phyloP scores from a whole-genome alignment of 2,113 vertebrate genomes.

The Pomatostomus ruficeps region DNA sequence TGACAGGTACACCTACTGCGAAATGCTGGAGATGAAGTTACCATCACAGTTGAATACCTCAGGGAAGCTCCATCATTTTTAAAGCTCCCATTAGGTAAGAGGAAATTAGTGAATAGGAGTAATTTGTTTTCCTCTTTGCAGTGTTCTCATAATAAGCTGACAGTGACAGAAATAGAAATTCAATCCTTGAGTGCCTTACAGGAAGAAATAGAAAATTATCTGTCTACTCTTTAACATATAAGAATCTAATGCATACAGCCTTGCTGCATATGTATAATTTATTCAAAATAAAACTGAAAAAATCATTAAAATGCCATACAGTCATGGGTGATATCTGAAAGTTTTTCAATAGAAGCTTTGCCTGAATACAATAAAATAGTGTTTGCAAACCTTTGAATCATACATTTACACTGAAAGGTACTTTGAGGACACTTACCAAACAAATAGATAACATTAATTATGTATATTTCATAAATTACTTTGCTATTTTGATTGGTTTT shows the following conservation, averaged over 20 bases:
- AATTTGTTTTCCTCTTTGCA: not conserved
- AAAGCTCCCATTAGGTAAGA: constrained; percentile 91
- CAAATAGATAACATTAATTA: not conserved
- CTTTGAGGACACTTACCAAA: not conserved
- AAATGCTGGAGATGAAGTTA: constrained; percentile 92
- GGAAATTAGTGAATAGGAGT: not conserved
- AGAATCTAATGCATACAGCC: not conserved
- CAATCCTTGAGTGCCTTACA: not conserved
- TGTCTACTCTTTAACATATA: not conserved
- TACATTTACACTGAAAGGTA: not conserved
- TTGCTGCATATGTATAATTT: not conserved
- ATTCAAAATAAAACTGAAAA: not conserved
- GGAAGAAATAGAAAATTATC: not conserved
- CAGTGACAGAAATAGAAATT: not conserved
- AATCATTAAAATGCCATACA: not conserved
- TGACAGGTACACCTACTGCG: constrained; percentile 89
- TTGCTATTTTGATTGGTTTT: not conserved
- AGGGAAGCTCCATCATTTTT: constrained; percentile 92
- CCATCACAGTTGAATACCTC: constrained; percentile 90
- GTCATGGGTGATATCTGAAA: not conserved
- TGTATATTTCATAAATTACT: not conserved
- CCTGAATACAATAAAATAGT: not conserved
- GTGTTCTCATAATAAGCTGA: not conserved
- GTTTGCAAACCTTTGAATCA: not conserved
- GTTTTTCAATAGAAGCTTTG: not conserved